Evolutionary conservation across 2,113 vertebrate genomes (phyloP).

Genomic region (Passer montanus): DNA sequence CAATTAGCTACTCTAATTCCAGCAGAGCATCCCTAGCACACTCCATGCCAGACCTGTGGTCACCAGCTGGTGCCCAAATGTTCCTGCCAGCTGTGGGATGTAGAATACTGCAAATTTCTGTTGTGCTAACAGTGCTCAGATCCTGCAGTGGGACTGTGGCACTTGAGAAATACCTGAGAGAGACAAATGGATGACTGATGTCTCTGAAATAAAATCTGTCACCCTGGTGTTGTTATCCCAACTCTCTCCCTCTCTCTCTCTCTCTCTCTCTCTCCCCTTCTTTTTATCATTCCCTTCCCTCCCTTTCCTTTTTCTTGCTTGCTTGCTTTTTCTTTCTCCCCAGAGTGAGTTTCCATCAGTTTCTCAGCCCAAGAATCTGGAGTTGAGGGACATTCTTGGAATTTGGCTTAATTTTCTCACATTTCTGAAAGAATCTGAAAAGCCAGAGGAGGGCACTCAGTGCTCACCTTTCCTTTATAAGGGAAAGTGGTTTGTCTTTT

Average conservation of each 20-base stretch:
- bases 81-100: background rate
- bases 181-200: background rate
- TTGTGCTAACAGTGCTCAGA: background rate
- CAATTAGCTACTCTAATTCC: background rate
- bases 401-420: background rate
- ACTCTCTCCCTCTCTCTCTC: background rate
- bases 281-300: background rate
- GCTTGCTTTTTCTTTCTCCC: background rate
- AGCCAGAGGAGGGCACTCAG: background rate
- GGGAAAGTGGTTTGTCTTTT: background rate
- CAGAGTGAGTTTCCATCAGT: background rate
- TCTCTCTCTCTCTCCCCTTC: background rate
- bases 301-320: background rate
- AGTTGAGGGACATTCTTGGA: background rate
- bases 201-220: background rate
- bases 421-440: background rate
- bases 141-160: background rate
- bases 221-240: background rate
- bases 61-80: background rate
- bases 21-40: background rate
- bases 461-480: background rate
- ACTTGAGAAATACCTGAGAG: background rate
- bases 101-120: background rate
- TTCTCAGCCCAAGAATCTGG: background rate
- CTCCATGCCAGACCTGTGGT: background rate